These are phyloP conservation scores for Catocala fraxini DNA, from an alignment of 2,888 invertebrate genomes.

Conservation along the genomic window DNA sequence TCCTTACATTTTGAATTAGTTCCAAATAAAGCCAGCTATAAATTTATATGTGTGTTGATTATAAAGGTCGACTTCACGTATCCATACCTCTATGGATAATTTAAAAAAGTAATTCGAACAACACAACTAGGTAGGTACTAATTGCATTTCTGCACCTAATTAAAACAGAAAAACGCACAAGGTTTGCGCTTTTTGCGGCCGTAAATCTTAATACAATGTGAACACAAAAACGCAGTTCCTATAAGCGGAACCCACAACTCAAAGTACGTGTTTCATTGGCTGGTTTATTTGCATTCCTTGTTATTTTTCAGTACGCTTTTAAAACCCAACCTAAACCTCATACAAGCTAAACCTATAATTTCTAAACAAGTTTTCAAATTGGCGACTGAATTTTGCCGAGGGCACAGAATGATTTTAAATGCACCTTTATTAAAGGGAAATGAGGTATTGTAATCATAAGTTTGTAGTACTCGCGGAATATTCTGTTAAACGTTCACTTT, in stretches of 20 bases:
- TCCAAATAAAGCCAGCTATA: too few species aligned
- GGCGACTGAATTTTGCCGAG: conserved; percentile 78
- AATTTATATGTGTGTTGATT: background rate
- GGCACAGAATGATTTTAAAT: conserved; percentile 78
- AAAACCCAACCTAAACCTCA: conserved; percentile 66
- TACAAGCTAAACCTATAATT: conserved; percentile 83
- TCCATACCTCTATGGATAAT: background rate
- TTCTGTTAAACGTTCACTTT: conserved; percentile 39
- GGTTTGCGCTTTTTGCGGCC: conserved; percentile 3
- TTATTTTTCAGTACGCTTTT: conserved; percentile 49
- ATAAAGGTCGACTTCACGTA: background rate
- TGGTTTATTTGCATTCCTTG: conserved; percentile 36
- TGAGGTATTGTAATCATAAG: conserved; percentile 83
- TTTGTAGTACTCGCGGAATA: conserved; percentile 53
- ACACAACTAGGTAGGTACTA: background rate
- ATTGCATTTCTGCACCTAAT: conserved; percentile 16
- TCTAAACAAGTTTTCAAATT: conserved; percentile 86
- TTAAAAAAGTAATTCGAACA: conserved; percentile 2
- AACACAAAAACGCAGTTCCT: conserved; percentile 1
- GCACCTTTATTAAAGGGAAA: conserved; percentile 79
- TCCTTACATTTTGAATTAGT: background rate
- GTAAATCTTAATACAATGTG: conserved; percentile 9
- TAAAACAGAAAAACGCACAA: conserved; percentile 13
- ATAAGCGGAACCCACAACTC: conserved; percentile 8
- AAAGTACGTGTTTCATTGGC: conserved; percentile 10